A percentile compares a stretch with the other conserved stretches of the same genome.
Evolutionary conservation across 2,113 vertebrate species (phyloP).

Genomic region (Cathartes aura): DNA sequence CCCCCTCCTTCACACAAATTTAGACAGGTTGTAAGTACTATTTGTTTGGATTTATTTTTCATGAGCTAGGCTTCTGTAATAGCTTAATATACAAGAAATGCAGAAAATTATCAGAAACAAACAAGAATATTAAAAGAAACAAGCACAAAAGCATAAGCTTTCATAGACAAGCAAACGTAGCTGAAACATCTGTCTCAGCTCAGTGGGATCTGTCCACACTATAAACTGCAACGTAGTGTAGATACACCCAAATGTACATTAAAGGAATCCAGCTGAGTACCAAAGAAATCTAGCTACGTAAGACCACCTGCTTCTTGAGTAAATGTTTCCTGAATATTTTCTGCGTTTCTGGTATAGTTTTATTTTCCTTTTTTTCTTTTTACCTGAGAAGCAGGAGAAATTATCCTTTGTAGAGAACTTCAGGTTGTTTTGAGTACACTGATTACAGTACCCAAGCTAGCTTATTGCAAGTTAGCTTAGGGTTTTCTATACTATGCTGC

Average conservation of each 20-base stretch:
- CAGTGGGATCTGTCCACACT: neutral
- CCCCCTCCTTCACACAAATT: constrained; percentile 37
- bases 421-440: neutral
- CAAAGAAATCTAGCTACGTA: neutral
- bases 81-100: constrained; percentile 49
- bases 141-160: constrained; percentile 58
- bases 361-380: neutral
- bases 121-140: constrained; percentile 47
- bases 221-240: neutral
- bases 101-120: constrained; percentile 57
- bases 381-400: constrained; percentile 3
- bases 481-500: neutral
- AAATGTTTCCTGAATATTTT: constrained; percentile 26
- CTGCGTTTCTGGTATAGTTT: constrained; percentile 3
- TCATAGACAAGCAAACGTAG: constrained; percentile 27
- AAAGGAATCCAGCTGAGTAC: neutral
- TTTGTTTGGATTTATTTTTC: constrained; percentile 4
- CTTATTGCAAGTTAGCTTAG: neutral
- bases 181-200: constrained; percentile 35
- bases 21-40: neutral
- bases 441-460: neutral
- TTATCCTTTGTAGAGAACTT: neutral
- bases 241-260: neutral
- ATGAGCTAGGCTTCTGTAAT: neutral
- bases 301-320: neutral